Evolutionary conservation across 2,797 vertebrate species (phyloP), one percentile per base, ranked within the genome.

Genomic region (Macropodus opercularis): DNA sequence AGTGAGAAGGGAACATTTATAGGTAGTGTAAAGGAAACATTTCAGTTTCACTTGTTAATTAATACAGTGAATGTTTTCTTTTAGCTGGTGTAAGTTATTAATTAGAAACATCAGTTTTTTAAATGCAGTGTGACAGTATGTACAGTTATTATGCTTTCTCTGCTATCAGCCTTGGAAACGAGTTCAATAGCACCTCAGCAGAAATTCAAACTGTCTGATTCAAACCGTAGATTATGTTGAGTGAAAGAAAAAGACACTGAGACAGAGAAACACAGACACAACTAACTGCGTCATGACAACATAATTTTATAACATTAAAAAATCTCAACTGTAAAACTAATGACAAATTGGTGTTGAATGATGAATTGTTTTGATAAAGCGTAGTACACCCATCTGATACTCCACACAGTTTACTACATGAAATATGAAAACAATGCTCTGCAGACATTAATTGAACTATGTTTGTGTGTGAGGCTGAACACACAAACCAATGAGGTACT

Each of bases 401-500:
- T 55, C n/a, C 36, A 57, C 22, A 54, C 29, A 15, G 46, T 29
- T 77, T 31, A 35, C 14, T 35, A 14, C 5, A 54, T 12, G 8
- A 36, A 39, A 49, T 48, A 53, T 57, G 36, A 56, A 51, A 66
- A 57, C 31, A 56, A 51, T 29, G 43, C 18, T 47, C 53, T 38
- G 23, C 38, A 47, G 48, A 62, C 17, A 31, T 60, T 50, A 60
- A 52, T 27, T 59, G 42, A 81, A 29, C 41, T n/a, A 57, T 27
- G 61, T 53, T 24, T 24, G 36, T 31, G 32, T 57, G 26, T 46
- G 44, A 21, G 9, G 26, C 23, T 52, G 50, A 36, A 65, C 62
- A 65, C n/a, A 68, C 4, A 15, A 63, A 27, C 38, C 53, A 35
- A 65, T 64, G 38, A 74, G 46, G 55, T 31, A 41, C 56, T 15